Percentiles rank a stretch among this genome's conserved stretches.
phyloP scores from a whole-genome alignment of 2,113 vertebrate genomes.

The Boleophthalmus pectinirostris region DNA sequence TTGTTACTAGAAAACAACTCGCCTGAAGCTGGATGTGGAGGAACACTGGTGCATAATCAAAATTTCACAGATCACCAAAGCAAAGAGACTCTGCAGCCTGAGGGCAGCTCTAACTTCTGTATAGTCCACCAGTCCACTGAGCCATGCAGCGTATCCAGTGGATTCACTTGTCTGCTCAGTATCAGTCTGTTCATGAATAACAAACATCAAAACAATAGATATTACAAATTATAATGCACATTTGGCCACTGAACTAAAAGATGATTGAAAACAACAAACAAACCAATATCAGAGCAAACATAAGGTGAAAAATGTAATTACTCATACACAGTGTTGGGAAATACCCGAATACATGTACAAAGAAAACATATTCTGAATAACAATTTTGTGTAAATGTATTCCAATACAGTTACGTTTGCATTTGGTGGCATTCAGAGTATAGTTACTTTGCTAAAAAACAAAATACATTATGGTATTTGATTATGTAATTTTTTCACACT shows the following conservation, averaged over 20 bases:
- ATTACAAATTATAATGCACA: not conserved
- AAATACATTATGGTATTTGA: too few relatives aligned
- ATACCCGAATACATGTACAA: too few relatives aligned
- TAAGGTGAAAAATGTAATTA: not conserved
- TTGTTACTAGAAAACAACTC: conserved; percentile 6
- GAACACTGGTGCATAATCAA: not conserved
- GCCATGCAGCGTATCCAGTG: not conserved
- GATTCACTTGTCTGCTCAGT: conserved; percentile 1
- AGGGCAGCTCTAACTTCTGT: conserved; percentile 16
- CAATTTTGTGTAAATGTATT: too few relatives aligned
- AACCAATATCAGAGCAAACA: not conserved
- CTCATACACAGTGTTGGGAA: too few relatives aligned
- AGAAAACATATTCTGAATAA: too few relatives aligned
- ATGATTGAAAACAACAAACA: not conserved
- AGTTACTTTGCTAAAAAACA: too few relatives aligned
- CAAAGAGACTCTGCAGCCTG: not conserved
- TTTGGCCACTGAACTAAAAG: not conserved
- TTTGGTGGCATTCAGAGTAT: too few relatives aligned
- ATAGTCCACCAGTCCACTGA: conserved; percentile 10
- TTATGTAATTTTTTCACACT: too few relatives aligned
- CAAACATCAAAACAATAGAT: not conserved
- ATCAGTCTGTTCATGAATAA: not conserved
- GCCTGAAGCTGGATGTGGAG: not conserved
- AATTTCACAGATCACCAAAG: conserved; percentile 2
- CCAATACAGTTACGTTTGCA: too few relatives aligned